These are phyloP conservation scores for Bimastos eiseni DNA, from an alignment of 2,888 invertebrate genomes.

Conservation along the genomic window DNA sequence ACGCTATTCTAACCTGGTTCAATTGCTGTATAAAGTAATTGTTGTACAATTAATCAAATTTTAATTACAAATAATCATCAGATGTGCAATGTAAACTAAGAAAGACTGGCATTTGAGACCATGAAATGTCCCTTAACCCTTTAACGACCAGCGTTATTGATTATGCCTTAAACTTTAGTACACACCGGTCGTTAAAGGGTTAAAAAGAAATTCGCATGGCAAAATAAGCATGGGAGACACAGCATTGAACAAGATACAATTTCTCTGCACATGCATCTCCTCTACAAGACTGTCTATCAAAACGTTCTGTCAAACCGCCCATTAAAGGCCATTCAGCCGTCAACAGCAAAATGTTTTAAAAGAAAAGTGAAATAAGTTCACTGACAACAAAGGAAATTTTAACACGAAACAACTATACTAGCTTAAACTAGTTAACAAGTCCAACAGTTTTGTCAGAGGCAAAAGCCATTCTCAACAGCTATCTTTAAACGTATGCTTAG, in stretches of 20 bases:
- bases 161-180: too few relatives aligned
- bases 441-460: neutral
- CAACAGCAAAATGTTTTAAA: neutral
- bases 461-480: neutral
- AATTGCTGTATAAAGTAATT: neutral
- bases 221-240: neutral
- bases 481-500: neutral
- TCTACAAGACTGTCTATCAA: neutral
- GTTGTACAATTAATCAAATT: neutral
- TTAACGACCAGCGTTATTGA: too few relatives aligned
- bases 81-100: neutral
- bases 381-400: neutral
- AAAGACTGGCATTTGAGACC: neutral
- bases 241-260: neutral
- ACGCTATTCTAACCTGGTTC: neutral
- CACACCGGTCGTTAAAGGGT: too few relatives aligned
- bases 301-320: neutral
- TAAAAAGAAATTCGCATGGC: neutral
- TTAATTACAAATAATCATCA: neutral
- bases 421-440: neutral
- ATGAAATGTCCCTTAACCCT: neutral
- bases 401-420: neutral
- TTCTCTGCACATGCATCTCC: neutral
- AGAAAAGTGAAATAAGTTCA: neutral
- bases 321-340: neutral